phyloP scores from a whole-genome alignment of 2,113 vertebrate species.

The Illadopsis cleaveri region DNA sequence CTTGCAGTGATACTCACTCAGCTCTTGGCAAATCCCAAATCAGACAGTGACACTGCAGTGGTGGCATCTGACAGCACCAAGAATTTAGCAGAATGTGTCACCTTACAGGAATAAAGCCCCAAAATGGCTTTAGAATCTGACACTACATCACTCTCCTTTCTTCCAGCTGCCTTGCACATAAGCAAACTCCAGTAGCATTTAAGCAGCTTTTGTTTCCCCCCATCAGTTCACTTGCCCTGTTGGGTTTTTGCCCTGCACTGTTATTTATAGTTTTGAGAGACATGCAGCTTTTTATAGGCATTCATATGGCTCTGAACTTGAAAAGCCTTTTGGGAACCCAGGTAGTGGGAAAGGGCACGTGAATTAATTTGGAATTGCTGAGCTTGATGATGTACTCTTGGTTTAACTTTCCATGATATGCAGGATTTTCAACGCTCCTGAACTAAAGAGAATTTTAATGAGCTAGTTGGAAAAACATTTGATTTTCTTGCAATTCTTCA shows the following conservation, averaged over 20 bases:
- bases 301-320: neutral
- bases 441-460: slow-evolving; percentile 42
- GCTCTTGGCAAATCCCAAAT: neutral
- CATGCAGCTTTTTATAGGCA: neutral
- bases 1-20: neutral
- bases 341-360: slow-evolving; percentile 42
- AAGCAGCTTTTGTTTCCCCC: neutral
- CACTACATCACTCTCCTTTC: neutral
- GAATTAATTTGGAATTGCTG: slow-evolving; percentile 65
- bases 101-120: neutral
- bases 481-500: slow-evolving; percentile 55
- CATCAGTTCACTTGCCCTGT: neutral
- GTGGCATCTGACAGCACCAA: neutral
- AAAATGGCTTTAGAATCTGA: neutral
- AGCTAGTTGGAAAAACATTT: slow-evolving; percentile 37
- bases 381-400: slow-evolving; percentile 19
- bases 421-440: slow-evolving; percentile 29
- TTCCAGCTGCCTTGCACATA: neutral
- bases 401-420: slow-evolving; percentile 23
- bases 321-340: slow-evolving; percentile 29
- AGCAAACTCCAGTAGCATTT: neutral
- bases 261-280: neutral
- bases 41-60: neutral
- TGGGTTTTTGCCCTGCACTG: neutral
- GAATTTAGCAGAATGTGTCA: neutral